Percentiles rank a stretch among this genome's conserved stretches.
Conservation (phyloP, 2,797 vertebrate species). For the Apogon hyalosoma region DNA sequence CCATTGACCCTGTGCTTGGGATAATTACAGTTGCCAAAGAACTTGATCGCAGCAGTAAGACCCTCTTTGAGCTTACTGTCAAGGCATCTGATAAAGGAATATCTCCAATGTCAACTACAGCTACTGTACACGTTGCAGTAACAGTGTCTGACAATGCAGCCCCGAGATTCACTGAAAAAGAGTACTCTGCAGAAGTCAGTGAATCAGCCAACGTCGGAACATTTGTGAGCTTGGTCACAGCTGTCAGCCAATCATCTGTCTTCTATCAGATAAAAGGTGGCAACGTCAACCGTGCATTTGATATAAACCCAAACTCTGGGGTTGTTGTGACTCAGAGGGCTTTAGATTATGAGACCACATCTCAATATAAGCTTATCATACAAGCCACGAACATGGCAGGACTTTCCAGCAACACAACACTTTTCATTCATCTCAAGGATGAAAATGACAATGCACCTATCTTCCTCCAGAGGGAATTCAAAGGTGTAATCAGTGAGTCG, state of each 20-base stretch:
- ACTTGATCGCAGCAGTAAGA: conserved; percentile 90
- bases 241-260: conserved; percentile 93
- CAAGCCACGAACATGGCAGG: conserved; percentile 98
- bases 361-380: conserved; percentile 88
- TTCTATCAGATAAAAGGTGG: conserved; percentile 95
- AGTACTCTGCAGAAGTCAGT: conserved; percentile 92
- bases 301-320: conserved; percentile 95
- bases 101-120: conserved; percentile 88
- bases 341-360: conserved; percentile 91
- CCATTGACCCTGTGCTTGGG: conserved; percentile 92
- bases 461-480: conserved; percentile 90
- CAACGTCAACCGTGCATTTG: conserved; percentile 88
- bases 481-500: conserved; percentile 93
- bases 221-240: conserved; percentile 90
- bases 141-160: conserved; percentile 95
- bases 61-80: conserved; percentile 89
- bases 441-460: conserved; percentile 95
- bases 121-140: conserved; percentile 87
- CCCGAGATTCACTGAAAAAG: conserved; percentile 91
- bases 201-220: conserved; percentile 88
- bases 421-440: conserved; percentile 91
- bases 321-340: conserved; percentile 90
- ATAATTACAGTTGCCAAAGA: conserved; percentile 92
- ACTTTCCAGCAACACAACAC: conserved; percentile 88
- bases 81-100: conserved; percentile 92